These are phyloP conservation scores for Eulacestoma nigropectus DNA, from an alignment of 2,113 vertebrate genomes.

Conservation along the genomic window DNA sequence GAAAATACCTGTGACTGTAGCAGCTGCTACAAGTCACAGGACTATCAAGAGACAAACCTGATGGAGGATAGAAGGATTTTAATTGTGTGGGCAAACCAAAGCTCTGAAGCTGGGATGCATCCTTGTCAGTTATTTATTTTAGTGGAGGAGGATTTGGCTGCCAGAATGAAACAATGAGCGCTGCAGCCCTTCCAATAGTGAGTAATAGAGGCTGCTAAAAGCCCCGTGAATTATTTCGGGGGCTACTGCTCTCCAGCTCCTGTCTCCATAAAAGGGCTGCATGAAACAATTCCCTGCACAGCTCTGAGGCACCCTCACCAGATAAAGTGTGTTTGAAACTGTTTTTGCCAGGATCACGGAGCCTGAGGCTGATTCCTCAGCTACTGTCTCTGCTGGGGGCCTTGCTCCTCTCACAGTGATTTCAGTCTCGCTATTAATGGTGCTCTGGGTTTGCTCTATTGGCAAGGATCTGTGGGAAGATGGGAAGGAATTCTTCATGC, in stretches of 20 bases:
- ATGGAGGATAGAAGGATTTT: background rate
- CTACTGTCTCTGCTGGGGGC: background rate
- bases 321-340: slow-evolving; percentile 6
- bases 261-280: background rate
- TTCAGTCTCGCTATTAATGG: accelerated
- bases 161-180: background rate
- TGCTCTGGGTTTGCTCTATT: background rate
- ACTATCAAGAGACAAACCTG: background rate
- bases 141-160: background rate
- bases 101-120: background rate
- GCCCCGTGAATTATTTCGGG: background rate
- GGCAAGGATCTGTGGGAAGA: background rate
- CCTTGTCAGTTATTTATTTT: background rate
- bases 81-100: background rate
- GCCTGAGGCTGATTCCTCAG: background rate
- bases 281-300: background rate
- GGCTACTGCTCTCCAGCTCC: background rate
- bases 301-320: background rate
- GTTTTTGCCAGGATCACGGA: background rate
- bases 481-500: background rate
- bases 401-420: background rate
- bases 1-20: background rate
- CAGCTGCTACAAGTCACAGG: background rate
- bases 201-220: background rate
- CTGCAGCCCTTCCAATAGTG: background rate